These are phyloP conservation scores for Ctena decussata DNA, from an alignment of 2,888 invertebrate genomes.

Conservation along the genomic window DNA sequence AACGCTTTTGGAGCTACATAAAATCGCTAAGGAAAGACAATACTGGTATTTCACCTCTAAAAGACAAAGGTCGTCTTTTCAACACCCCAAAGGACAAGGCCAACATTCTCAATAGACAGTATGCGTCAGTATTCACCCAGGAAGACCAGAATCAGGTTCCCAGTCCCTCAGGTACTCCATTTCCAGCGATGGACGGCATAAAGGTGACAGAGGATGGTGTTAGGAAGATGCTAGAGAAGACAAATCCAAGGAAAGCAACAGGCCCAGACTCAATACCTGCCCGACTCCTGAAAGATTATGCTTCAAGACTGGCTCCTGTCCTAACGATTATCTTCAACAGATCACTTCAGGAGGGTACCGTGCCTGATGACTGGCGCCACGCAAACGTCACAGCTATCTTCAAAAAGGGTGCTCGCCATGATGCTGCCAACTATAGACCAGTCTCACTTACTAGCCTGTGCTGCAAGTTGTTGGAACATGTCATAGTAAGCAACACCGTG, in stretches of 20 bases:
- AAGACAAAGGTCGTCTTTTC: conserved; percentile 32
- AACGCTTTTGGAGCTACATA: conserved; percentile 28
- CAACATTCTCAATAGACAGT: background rate
- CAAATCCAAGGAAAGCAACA: background rate
- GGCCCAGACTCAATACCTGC: background rate
- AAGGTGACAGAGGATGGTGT: background rate
- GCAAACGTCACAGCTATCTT: too few relatives aligned
- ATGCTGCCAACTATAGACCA: too few relatives aligned
- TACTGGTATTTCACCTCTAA: conserved; percentile 29
- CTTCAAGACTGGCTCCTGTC: background rate
- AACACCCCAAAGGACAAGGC: conserved; percentile 24
- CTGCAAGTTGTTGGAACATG: too few relatives aligned
- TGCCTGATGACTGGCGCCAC: too few relatives aligned
- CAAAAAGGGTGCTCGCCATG: too few relatives aligned
- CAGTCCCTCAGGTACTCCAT: background rate
- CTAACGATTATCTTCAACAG: background rate
- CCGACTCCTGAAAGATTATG: background rate
- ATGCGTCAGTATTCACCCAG: background rate
- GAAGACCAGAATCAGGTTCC: background rate
- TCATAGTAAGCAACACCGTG: too few relatives aligned
- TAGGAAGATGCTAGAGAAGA: background rate
- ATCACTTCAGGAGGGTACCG: background rate
- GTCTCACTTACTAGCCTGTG: too few relatives aligned
- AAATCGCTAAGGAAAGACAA: conserved; percentile 29
- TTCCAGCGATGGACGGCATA: background rate